phyloP scores from a whole-genome alignment of 1,140 invertebrate species.

The Aphelenchoides fujianensis region DNA sequence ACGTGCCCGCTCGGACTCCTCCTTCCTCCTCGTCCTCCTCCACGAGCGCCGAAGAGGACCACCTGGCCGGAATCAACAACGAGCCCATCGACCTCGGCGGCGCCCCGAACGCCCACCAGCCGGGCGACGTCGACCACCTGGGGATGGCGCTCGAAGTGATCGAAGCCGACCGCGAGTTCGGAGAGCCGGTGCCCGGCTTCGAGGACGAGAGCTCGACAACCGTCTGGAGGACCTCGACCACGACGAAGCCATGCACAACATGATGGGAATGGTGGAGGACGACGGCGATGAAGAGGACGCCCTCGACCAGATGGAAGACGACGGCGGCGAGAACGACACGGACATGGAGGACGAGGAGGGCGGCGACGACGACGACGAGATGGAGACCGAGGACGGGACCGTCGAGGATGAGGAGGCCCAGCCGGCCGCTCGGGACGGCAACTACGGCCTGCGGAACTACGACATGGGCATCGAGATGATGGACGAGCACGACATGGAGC shows the following conservation, averaged over 20 bases:
- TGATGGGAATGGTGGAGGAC: slow-evolving; percentile 18
- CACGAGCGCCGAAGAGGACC: background rate
- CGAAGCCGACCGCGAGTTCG: background rate
- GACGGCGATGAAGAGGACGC: slow-evolving; percentile 19
- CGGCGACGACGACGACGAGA: slow-evolving; percentile 34
- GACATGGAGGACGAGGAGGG: slow-evolving; percentile 43
- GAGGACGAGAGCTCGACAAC: too few relatives aligned
- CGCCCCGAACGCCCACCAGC: slow-evolving; percentile 1
- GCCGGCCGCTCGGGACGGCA: background rate
- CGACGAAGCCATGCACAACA: too few relatives aligned
- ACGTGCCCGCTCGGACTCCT: slow-evolving; percentile 8
- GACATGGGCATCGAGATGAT: slow-evolving; percentile 10
- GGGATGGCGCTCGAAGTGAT: background rate
- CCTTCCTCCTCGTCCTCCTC: background rate
- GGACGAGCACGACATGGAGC: background rate
- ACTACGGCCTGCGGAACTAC: background rate
- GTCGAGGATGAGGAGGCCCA: background rate
- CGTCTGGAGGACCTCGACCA: too few relatives aligned
- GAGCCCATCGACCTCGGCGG: background rate
- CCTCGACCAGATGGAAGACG: slow-evolving; percentile 18
- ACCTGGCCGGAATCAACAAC: too few relatives aligned
- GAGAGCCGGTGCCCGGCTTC: too few relatives aligned
- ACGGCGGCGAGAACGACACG: slow-evolving; percentile 36
- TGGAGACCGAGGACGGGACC: background rate
- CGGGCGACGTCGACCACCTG: background rate